Base-by-base conservation (phyloP, 2,888 invertebrate species). In the Polyommatus iphigenia region DNA sequence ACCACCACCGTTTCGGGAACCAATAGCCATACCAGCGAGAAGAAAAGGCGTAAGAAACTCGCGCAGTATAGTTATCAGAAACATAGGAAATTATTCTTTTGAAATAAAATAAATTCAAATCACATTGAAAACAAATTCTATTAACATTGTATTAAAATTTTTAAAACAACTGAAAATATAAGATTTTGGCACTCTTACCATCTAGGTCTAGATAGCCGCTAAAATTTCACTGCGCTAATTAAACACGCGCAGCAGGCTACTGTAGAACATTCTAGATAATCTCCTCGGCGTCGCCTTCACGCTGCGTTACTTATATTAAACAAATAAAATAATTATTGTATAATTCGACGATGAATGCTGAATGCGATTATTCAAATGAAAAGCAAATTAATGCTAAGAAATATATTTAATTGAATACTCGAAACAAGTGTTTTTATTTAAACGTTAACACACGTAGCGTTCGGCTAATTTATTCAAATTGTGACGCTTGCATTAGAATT, bases 361-460 rank as follows among this genome's bases (percentile, higher is more conserved):
- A 50, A 75, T 75, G 54, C 24, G 50, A 54, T 75, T 75, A 75
- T 75, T 75, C 29, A 75, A 75, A 75, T 75, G 75, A 75, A 75
- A 50, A 75, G 50, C 75, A 50, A 75, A 29, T 75, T 75, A 75
- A 75, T 75, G 54, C 75, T 54, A 54, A 50, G 50, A 75, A 75
- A 24, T 54, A 54, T 75, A 54, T 50, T 75, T 75, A 54, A 46
- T 41, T 73, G 24, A 24, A 50, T 54, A 73, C 50, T 24, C 20
- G 41, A 15, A 75, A 75, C 73, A 73, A 41, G 41, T 73, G 75
- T 50, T 75, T 20, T 73, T 73, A 46, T 29, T 75, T 75, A 46
- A 75, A 50, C 46, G 15, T 54, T 73, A 24, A 50, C 75, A 18
- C 29, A 75, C 73, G 18, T 20, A 29, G 29, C 15, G 29, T 67